Percentiles rank a stretch among this genome's conserved stretches.
Conservation (phyloP, 2,797 vertebrate genomes). For the Dipus sagitta region DNA sequence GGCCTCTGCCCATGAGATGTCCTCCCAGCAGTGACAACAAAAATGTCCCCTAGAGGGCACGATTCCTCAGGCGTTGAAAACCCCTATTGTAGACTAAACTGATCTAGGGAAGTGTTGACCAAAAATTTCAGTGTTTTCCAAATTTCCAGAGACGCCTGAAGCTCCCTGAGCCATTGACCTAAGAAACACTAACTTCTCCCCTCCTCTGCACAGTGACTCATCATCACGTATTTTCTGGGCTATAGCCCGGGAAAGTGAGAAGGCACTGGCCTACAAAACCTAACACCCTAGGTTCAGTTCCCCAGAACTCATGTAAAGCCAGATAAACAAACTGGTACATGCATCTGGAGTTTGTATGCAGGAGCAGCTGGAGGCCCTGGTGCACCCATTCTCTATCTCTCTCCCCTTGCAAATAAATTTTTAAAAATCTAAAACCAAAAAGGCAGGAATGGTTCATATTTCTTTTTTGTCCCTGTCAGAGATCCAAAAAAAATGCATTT, state of each 20-base stretch:
- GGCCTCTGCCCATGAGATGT: not conserved
- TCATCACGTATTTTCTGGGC: not conserved
- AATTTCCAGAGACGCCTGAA: not conserved
- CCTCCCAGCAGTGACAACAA: not conserved
- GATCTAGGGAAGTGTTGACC: not conserved
- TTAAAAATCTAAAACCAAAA: not conserved
- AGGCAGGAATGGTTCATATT: not conserved
- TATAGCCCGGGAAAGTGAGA: not conserved
- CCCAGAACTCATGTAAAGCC: no score
- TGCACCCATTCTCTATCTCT: no score
- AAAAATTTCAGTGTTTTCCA: not conserved
- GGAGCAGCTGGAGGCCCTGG: no score
- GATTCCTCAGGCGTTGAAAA: not conserved
- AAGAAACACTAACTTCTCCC: not conserved
- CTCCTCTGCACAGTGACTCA: not conserved
- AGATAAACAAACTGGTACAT: no score
- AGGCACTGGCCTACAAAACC: no score
- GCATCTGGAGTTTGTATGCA: no score
- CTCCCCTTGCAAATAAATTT: no score
- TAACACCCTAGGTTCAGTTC: no score
- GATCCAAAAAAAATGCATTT: not conserved
- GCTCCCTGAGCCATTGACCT: not conserved
- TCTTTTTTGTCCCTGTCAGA: not conserved
- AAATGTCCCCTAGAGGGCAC: conserved; percentile 21
- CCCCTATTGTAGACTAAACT: not conserved